Evolutionary conservation across 2,888 invertebrate species (phyloP).

Genomic region (Drosophila helvetica): DNA sequence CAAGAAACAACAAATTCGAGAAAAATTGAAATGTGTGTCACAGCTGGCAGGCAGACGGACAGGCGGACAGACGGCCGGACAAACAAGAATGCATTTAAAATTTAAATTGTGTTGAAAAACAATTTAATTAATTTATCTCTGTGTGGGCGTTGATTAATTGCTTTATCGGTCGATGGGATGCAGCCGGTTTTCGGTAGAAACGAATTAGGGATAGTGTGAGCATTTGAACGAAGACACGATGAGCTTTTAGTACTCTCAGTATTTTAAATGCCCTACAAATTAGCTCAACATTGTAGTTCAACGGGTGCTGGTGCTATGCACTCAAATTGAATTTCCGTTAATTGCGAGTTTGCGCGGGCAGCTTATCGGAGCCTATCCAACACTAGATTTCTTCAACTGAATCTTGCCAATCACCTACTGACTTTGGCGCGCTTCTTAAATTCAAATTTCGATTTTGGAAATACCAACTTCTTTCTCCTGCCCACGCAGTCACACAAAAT

Average conservation of each 20-base stretch:
- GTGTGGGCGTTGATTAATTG: constrained; percentile 69
- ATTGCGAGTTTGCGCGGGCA: background rate
- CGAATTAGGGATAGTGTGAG: background rate
- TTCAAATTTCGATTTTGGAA: too few relatives aligned
- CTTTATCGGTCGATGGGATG: constrained; percentile 9
- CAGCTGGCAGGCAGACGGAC: constrained; percentile 31
- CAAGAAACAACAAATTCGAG: constrained; percentile 15
- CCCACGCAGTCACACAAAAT: too few relatives aligned
- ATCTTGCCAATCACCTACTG: too few relatives aligned
- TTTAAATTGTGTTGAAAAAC: constrained; percentile 46
- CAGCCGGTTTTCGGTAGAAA: background rate
- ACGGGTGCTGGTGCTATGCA: background rate
- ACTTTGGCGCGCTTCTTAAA: too few relatives aligned
- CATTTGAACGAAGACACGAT: constrained; percentile 8
- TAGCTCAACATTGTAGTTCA: background rate
- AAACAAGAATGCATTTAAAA: constrained; percentile 52
- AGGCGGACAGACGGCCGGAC: background rate
- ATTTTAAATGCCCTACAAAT: background rate
- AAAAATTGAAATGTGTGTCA: constrained; percentile 68
- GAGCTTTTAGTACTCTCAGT: background rate
- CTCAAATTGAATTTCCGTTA: background rate
- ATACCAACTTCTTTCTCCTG: too few relatives aligned
- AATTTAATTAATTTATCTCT: constrained; percentile 44
- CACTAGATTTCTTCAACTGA: too few relatives aligned
- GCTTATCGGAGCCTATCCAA: too few relatives aligned